phyloP scores from a whole-genome alignment of 2,888 invertebrate genomes.

The Zootermopsis nevadensis region DNA sequence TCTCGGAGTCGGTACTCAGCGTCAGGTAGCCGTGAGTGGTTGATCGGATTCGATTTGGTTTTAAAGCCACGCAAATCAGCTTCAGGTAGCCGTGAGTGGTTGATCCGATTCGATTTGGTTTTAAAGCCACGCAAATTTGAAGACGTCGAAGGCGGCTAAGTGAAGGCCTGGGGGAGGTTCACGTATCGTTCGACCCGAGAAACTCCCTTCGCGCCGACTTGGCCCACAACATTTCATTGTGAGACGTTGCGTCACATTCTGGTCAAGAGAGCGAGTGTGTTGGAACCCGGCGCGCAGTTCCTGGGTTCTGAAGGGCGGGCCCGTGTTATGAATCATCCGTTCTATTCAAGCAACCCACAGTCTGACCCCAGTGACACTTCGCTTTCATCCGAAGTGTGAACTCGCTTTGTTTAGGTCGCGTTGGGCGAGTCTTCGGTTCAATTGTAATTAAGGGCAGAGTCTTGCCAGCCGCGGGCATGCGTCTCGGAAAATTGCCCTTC shows the following conservation, averaged over 20 bases:
- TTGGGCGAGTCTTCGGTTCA: constrained; percentile 10
- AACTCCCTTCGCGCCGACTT: neutral
- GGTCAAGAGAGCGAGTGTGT: neutral
- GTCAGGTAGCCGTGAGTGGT: too few relatives aligned
- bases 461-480: too few relatives aligned
- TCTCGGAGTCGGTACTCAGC: too few relatives aligned
- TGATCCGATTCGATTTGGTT: too few relatives aligned
- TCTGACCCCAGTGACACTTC: constrained; percentile 41
- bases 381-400: constrained; percentile 26
- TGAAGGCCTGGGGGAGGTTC: too few relatives aligned
- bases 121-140: too few relatives aligned
- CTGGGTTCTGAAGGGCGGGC: neutral
- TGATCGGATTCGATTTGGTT: too few relatives aligned
- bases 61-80: too few relatives aligned
- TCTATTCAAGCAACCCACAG: constrained; percentile 44
- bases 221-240: neutral
- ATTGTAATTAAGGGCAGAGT: constrained; percentile 25
- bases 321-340: constrained; percentile 18
- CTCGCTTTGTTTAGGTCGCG: constrained; percentile 29
- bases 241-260: neutral
- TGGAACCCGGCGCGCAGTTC: neutral
- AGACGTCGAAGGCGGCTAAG: too few relatives aligned
- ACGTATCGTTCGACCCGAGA: neutral
- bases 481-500: too few relatives aligned
- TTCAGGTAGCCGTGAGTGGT: too few relatives aligned